Evolutionary conservation across 2,113 vertebrate genomes (phyloP).

Genomic region (Anas platyrhynchos): DNA sequence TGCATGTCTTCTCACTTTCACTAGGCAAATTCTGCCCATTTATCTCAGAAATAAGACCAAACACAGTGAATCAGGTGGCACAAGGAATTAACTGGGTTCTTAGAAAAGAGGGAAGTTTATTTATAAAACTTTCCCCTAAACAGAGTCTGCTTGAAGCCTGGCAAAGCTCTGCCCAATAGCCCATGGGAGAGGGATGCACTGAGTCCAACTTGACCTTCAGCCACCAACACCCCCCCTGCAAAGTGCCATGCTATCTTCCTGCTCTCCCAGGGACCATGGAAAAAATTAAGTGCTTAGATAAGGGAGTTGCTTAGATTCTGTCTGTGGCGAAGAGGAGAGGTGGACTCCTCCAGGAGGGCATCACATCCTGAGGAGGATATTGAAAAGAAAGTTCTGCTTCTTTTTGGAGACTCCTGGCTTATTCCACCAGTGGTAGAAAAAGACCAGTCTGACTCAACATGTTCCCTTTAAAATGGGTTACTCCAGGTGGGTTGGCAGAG

Average conservation of each 20-base stretch:
- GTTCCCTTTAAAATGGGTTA: not conserved
- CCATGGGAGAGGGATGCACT: not conserved
- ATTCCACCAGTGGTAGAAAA: accelerated
- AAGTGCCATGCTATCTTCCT: not conserved
- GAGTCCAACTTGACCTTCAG: not conserved
- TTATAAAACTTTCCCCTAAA: not conserved
- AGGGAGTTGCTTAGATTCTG: not conserved
- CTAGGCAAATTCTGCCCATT: not conserved
- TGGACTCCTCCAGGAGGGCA: not conserved
- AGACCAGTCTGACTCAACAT: not conserved
- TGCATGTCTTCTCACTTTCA: not conserved
- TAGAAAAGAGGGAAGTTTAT: not conserved
- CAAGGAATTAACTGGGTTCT: not conserved
- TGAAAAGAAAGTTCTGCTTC: not conserved
- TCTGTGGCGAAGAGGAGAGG: not conserved
- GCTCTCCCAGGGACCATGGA: not conserved
- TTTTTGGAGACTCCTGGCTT: not conserved
- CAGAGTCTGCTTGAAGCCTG: not conserved
- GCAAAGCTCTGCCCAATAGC: not conserved
- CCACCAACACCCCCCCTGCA: not conserved
- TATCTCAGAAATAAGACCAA: not conserved
- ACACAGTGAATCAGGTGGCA: not conserved
- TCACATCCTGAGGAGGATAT: not conserved
- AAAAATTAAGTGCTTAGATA: not conserved
- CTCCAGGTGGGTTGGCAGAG: not conserved